Conservation (phyloP, 1,140 invertebrate species). For the Anagrus nilaparvatae region DNA sequence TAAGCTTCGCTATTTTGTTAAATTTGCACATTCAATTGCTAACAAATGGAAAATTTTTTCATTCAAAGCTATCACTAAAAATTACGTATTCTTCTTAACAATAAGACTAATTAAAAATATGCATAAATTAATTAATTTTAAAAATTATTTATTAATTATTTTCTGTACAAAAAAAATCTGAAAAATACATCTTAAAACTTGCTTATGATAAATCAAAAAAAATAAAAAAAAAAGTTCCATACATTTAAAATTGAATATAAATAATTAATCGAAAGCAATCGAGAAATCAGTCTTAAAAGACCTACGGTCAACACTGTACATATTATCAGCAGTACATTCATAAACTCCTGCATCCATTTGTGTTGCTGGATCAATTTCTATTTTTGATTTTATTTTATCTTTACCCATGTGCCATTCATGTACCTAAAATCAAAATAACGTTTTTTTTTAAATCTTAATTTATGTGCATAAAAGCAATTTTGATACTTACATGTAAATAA, state of each 20-base stretch:
- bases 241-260: constrained; percentile 11
- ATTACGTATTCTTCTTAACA: too few species aligned
- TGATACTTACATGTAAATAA: constrained; percentile 73
- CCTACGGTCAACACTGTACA: constrained; percentile 81
- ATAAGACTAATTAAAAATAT: too few species aligned
- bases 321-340: constrained; percentile 85
- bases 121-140: too few species aligned
- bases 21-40: too few species aligned
- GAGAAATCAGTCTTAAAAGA: constrained; percentile 89
- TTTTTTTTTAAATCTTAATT: too few species aligned
- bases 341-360: constrained; percentile 88
- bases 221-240: background rate
- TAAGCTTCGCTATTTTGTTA: too few species aligned
- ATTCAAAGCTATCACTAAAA: too few species aligned
- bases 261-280: constrained; percentile 68
- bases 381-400: constrained; percentile 79
- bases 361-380: constrained; percentile 87
- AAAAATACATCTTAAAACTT: background rate
- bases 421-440: too few species aligned
- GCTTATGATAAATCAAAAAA: background rate
- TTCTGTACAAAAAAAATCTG: constrained; percentile 13
- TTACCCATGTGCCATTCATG: constrained; percentile 77
- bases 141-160: constrained; percentile 5
- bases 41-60: too few species aligned
- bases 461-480: too few species aligned